Evolutionary conservation across 2,888 invertebrate species (phyloP).

Genomic region (Polydrusus cervinus): DNA sequence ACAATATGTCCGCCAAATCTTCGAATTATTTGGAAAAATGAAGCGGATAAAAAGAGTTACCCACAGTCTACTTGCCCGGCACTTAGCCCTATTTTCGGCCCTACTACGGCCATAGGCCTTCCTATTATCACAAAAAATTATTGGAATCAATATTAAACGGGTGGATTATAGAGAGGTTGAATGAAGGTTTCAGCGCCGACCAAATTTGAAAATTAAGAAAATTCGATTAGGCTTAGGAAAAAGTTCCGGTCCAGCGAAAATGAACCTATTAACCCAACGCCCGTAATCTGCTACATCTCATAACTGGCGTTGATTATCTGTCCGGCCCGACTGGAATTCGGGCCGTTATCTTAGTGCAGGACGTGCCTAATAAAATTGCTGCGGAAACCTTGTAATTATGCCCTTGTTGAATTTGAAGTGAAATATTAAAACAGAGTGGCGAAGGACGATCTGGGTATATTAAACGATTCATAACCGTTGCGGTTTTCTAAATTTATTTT

Average conservation of each 20-base stretch:
- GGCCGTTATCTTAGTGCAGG: constrained; percentile 21
- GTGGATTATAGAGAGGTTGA: constrained; percentile 26
- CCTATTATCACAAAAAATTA: constrained; percentile 12
- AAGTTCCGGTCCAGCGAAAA: constrained; percentile 33
- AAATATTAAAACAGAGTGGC: not conserved
- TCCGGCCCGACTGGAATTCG: constrained; percentile 18
- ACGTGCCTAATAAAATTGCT: constrained; percentile 19
- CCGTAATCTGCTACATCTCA: constrained; percentile 33
- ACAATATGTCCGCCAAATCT: no score
- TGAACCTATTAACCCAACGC: constrained; percentile 21
- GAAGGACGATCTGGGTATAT: no score
- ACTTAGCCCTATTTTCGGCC: not conserved
- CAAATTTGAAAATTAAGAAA: constrained; percentile 41
- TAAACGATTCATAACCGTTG: no score
- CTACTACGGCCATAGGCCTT: not conserved
- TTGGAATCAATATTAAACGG: constrained; percentile 28
- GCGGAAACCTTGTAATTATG: constrained; percentile 1
- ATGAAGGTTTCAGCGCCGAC: constrained; percentile 19
- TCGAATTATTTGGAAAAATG: no score
- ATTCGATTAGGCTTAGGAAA: constrained; percentile 39
- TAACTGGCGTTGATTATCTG: constrained; percentile 33
- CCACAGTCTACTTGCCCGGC: no score
- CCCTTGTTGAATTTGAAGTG: not conserved
- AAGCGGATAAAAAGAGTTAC: no score
- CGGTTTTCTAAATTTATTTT: no score